Conservation (phyloP, 2,113 vertebrate species). For the Anguilla japonica region DNA sequence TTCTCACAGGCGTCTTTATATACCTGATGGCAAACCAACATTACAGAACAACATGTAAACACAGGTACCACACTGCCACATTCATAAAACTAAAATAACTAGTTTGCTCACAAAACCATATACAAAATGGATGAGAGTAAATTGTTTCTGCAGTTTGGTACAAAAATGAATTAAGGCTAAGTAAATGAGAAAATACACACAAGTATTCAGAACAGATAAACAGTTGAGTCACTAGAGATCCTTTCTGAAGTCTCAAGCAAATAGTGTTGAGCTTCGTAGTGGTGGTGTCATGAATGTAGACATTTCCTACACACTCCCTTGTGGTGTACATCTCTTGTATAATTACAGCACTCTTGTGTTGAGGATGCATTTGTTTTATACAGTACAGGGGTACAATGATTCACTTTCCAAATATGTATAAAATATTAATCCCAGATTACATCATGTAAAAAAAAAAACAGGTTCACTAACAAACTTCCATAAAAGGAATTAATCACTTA, state of each 20-base stretch:
- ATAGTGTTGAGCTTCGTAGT: neutral
- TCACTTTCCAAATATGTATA: too few species aligned
- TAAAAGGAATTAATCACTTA: neutral
- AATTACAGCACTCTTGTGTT: neutral
- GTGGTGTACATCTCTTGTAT: neutral
- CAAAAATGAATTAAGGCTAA: neutral
- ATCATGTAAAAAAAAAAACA: too few species aligned
- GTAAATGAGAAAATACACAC: neutral
- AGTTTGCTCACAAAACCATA: neutral
- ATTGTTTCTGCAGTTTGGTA: neutral
- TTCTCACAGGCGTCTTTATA: neutral
- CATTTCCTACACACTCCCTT: neutral
- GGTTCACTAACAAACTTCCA: neutral
- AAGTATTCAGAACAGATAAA: neutral
- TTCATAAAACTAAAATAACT: neutral
- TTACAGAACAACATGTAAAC: neutral
- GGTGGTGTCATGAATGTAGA: neutral
- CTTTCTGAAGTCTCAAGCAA: neutral
- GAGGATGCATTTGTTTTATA: neutral
- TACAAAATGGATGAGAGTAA: neutral
- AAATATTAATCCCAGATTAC: too few species aligned
- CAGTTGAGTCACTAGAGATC: neutral
- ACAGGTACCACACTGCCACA: neutral
- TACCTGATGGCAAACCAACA: constrained; percentile 1
- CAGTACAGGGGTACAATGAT: neutral